Evolutionary conservation across 2,797 vertebrate species (phyloP).

Genomic region (Mus spretus): DNA sequence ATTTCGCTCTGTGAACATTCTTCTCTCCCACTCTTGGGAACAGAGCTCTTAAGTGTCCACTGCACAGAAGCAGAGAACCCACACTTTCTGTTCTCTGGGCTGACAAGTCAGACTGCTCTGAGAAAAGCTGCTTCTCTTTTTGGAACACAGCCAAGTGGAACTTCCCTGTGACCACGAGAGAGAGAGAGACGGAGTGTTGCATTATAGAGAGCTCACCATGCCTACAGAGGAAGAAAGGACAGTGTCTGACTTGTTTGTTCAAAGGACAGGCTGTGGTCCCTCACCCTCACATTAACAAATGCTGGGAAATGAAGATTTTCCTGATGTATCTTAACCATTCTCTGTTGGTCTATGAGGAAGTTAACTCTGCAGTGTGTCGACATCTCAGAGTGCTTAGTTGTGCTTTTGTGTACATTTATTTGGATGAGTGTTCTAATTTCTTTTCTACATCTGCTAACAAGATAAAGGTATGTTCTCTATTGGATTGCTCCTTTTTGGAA

Average conservation of each 20-base stretch:
- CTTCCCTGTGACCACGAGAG: conserved; percentile 50
- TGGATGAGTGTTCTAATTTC: background rate
- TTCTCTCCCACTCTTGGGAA: background rate
- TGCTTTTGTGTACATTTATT: background rate
- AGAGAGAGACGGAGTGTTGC: background rate
- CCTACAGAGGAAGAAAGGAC: conserved; percentile 24
- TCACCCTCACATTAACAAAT: background rate
- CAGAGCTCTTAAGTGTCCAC: background rate
- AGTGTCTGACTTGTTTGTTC: background rate
- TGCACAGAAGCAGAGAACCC: background rate
- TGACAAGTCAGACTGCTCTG: background rate
- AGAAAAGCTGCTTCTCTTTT: conserved; percentile 2
- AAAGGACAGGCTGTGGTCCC: conserved; percentile 13
- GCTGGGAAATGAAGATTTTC: conserved; percentile 27
- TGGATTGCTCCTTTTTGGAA: conserved; percentile 42
- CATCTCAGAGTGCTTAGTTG: conserved; percentile 46
- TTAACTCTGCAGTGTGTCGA: conserved; percentile 8
- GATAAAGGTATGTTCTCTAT: conserved; percentile 13
- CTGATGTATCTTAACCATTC: conserved; percentile 7
- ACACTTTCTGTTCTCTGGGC: background rate
- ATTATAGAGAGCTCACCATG: background rate
- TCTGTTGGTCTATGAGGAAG: conserved; percentile 1
- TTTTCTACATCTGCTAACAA: background rate
- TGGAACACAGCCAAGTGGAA: conserved; percentile 27
- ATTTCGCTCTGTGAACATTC: background rate